These are phyloP conservation scores for Scomber scombrus DNA, from an alignment of 2,113 vertebrate species.

Conservation along the genomic window DNA sequence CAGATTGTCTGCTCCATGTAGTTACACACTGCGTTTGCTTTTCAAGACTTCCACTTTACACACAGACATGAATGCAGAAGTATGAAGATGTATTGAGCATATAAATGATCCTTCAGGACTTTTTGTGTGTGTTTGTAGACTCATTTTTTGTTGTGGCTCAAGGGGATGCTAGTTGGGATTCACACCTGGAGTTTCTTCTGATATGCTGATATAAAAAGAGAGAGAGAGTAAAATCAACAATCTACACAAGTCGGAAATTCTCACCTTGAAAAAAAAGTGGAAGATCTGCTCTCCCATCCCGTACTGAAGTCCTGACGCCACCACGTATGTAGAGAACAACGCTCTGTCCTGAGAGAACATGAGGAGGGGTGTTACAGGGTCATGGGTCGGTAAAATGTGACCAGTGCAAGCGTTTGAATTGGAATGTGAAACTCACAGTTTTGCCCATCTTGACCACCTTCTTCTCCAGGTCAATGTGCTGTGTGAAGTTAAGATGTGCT, in stretches of 20 bases:
- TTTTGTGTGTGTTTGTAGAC: no score
- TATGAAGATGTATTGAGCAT: no score
- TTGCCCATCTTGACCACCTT: constrained; percentile 90
- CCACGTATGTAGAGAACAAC: constrained; percentile 88
- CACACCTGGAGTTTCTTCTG: no score
- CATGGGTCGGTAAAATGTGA: not conserved
- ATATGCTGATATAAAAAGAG: no score
- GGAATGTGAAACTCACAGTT: constrained; percentile 83
- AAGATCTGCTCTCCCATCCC: constrained; percentile 92
- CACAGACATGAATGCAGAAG: no score
- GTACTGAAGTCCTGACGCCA: constrained; percentile 93
- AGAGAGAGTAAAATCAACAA: not conserved
- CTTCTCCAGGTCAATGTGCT: constrained; percentile 90
- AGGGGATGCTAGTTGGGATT: no score
- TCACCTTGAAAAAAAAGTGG: constrained; percentile 94
- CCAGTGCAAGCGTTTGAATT: no score
- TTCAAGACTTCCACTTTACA: no score
- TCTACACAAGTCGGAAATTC: not conserved
- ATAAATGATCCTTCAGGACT: no score
- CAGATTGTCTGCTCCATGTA: no score
- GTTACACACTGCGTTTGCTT: no score
- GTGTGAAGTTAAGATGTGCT: constrained; percentile 88
- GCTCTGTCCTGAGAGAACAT: constrained; percentile 81
- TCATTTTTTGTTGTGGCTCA: no score
- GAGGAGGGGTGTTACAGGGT: not conserved